Evolutionary conservation across 2,888 invertebrate species (phyloP), one percentile per base, ranked within the genome.

Genomic region (Cynaeus angustus): DNA sequence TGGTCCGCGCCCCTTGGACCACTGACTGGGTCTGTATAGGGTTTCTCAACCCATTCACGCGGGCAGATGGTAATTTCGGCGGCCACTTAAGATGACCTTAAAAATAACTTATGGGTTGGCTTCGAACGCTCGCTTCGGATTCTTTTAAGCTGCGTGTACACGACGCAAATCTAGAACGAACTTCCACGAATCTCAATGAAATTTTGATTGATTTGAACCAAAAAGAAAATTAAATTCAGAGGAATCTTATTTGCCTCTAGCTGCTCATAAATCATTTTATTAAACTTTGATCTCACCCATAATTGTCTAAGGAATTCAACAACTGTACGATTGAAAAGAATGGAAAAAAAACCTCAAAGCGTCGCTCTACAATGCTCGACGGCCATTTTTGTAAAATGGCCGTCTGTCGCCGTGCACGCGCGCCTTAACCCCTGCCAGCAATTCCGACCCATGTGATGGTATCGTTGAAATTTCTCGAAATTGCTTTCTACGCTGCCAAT

Each of bases 41-140:
- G 52, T 61, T 53, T 52, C 59, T 68, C 62, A 62, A 68, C 68
- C 68, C 68, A 68, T 68, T 68, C 53, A 65, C 26, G 55, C 45
- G 56, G 69, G 52, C 65, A 65, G 69, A 69, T 69, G 69, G 38
- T 69, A 68, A 64, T 62, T 67, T 67, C 46, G 65, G 28, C 65
- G 62, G 41, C 46, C 56, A 41, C 55, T 55, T 26, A 28, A 65
- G 37, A 41, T 43, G 53, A 48, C 58, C 56, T 58, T 48, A 58
- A 66, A 66, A 66, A 66, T 66, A 66, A 65, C 65, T 64, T 52
- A 52, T 52, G 52, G 26, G 52, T n/a, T 14, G 52, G 33, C 62
- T 38, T 26, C 53, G 38, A 14, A 13, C 37, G 37, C 14, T 41
- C 41, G 56, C 26, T 21, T 16, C 16, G 14, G 14, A 55, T 55